A percentile compares a stretch with the other conserved stretches of the same genome.
Conservation (phyloP, 2,888 invertebrate species). For the Synanthedon myopaeformis region DNA sequence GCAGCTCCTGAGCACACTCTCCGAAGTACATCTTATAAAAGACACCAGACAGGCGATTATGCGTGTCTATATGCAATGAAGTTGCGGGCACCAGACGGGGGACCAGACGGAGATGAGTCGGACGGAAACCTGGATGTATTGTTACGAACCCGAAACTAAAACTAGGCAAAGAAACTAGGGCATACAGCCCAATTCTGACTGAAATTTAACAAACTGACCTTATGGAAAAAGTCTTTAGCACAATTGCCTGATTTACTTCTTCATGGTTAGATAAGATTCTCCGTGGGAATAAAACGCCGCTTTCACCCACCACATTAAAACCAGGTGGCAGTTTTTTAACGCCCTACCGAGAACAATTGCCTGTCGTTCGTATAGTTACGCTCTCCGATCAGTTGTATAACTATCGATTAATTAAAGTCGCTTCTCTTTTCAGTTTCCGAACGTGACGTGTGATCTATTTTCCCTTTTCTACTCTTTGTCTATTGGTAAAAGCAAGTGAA, state of each 20-base stretch:
- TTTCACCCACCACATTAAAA: constrained; percentile 21
- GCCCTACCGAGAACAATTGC: constrained; percentile 17
- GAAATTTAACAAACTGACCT: too few relatives aligned
- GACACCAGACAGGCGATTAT: too few relatives aligned
- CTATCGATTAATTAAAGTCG: constrained; percentile 13
- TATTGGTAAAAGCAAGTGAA: not conserved
- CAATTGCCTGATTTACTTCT: constrained; percentile 5
- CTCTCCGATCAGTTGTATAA: constrained; percentile 4
- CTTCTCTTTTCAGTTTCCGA: not conserved
- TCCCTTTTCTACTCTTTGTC: not conserved
- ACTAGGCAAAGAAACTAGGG: too few relatives aligned
- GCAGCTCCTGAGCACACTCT: too few relatives aligned
- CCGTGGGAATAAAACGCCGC: constrained; percentile 33
- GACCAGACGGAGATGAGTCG: too few relatives aligned
- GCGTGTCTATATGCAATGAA: too few relatives aligned
- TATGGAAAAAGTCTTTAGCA: not conserved
- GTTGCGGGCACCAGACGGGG: too few relatives aligned
- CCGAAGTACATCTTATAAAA: too few relatives aligned
- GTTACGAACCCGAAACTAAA: too few relatives aligned
- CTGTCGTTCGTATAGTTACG: not conserved
- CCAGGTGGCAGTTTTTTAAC: constrained; percentile 26
- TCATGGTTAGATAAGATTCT: constrained; percentile 30
- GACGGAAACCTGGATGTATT: too few relatives aligned
- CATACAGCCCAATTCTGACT: too few relatives aligned
- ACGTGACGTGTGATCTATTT: not conserved